Evolutionary conservation across 2,113 vertebrate genomes (phyloP), one percentile per base, ranked within the genome.

Genomic region (Brachypteracias leptosomus): DNA sequence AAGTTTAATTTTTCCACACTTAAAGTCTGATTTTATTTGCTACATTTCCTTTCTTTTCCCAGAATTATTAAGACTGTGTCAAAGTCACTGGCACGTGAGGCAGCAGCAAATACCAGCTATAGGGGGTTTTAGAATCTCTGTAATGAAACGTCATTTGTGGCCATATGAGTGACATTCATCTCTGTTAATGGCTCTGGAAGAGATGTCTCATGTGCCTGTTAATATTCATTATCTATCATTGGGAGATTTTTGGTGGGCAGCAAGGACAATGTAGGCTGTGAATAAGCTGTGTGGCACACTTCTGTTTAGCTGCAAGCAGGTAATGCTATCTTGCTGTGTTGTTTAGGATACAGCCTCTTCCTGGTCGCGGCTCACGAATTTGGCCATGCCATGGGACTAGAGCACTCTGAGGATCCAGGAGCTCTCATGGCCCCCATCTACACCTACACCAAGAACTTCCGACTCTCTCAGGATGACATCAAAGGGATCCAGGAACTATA

Each of bases 281-380:
- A 85, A 29, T 49, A 91, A 59, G 6, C 17, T 46, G 22, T 1
- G 2, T 11, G 13, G 9, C 73, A 71, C 17, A 16, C n/a, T 16
- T 85, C 13, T 40, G 6, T 58, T 66, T 22, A 36, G 36, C 44
- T 15, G 9, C 36, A 82, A 68, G 20, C 11, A 33, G 42, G 75
- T 92, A 73, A 87, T 33, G 7, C 12, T 65, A 5, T 7, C 36
- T 84, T n/a, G 6, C 65, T n/a, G 11, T 72, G 33, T 85, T 84
- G 5, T 66, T 47, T 94, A 99, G 99, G 99, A 40, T 99, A 99
- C 97, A 99, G 99, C 96, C 97, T 99, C 83, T 99, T 99, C 98
- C 96, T 99, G 84, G 99, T 99, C 95, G 99, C 99, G 46, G 99
- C 99, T 88, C 99, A 99, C 66, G 99, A 99, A 82, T 99, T 99